Conservation (phyloP, 2,888 invertebrate genomes). For the Oscheius sp. region DNA sequence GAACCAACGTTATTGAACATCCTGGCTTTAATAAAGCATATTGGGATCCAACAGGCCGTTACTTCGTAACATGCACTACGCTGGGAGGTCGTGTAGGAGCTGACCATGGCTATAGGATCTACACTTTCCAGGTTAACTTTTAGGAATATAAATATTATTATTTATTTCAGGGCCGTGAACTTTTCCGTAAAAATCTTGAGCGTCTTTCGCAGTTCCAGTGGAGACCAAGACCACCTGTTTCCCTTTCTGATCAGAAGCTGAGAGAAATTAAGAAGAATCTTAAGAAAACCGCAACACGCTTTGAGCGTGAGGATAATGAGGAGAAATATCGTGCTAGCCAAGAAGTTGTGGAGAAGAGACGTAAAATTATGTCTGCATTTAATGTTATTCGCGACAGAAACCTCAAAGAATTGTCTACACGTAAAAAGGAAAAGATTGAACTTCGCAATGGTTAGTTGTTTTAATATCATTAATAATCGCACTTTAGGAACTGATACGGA, state of each 20-base stretch:
- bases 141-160: background rate
- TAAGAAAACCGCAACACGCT: constrained; percentile 93
- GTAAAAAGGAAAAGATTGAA: constrained; percentile 41
- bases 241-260: constrained; percentile 84
- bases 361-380: constrained; percentile 61
- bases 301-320: constrained; percentile 86
- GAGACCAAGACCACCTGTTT: constrained; percentile 90
- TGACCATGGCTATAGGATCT: constrained; percentile 89
- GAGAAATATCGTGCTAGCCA: constrained; percentile 66
- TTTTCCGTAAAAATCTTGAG: constrained; percentile 86
- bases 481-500: constrained; percentile 46
- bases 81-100: constrained; percentile 80
- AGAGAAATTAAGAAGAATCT: constrained; percentile 92
- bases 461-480: background rate
- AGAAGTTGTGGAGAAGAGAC: constrained; percentile 60
- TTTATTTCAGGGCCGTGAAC: constrained; percentile 72
- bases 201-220: constrained; percentile 92
- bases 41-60: constrained; percentile 99
- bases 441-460: constrained; percentile 39
- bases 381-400: constrained; percentile 53
- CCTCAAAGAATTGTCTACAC: constrained; percentile 36
- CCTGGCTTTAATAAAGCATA: constrained; percentile 77
- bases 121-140: constrained; percentile 85
- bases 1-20: constrained; percentile 57
- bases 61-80: constrained; percentile 92